A percentile compares a stretch with the other conserved stretches of the same genome.
Evolutionary conservation across 2,797 vertebrate genomes (phyloP).

Genomic region (Gymnothorax reevesii): DNA sequence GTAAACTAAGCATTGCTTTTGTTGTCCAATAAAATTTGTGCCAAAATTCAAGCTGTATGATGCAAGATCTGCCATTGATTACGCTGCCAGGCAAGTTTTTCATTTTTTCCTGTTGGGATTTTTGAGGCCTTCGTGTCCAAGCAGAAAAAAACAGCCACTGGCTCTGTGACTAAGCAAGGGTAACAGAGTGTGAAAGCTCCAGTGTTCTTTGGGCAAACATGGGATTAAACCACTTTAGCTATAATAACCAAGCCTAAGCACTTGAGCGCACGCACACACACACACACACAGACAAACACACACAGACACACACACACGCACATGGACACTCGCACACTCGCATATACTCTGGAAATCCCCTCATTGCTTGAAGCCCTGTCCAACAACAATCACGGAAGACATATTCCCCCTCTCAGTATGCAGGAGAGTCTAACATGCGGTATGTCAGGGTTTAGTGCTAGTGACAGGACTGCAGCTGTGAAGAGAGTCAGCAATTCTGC

Average conservation of each 20-base stretch:
- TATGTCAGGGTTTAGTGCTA: constrained; percentile 2
- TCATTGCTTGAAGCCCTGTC: not conserved
- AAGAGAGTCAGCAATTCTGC: not conserved
- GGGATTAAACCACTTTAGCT: not conserved
- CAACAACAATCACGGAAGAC: not conserved
- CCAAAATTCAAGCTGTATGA: not conserved
- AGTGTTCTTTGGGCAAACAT: not conserved
- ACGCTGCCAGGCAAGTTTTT: not conserved
- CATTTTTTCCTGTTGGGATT: not conserved
- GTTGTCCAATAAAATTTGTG: not conserved
- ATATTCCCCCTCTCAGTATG: not conserved
- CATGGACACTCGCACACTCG: constrained; percentile 9
- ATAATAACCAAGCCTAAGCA: not conserved
- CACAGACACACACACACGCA: constrained; percentile 4
- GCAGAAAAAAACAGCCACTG: not conserved
- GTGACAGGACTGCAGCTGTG: not conserved
- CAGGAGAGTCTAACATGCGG: not conserved
- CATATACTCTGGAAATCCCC: not conserved
- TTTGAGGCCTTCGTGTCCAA: not conserved
- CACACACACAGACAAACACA: not conserved
- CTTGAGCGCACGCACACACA: not conserved
- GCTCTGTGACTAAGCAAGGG: constrained; percentile 8
- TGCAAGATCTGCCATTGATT: not conserved
- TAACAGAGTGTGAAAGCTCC: not conserved
- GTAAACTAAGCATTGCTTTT: not conserved